A percentile compares a stretch with the other conserved stretches of the same genome.
Evolutionary conservation across 2,113 vertebrate species (phyloP).

Genomic region (Bucco capensis): DNA sequence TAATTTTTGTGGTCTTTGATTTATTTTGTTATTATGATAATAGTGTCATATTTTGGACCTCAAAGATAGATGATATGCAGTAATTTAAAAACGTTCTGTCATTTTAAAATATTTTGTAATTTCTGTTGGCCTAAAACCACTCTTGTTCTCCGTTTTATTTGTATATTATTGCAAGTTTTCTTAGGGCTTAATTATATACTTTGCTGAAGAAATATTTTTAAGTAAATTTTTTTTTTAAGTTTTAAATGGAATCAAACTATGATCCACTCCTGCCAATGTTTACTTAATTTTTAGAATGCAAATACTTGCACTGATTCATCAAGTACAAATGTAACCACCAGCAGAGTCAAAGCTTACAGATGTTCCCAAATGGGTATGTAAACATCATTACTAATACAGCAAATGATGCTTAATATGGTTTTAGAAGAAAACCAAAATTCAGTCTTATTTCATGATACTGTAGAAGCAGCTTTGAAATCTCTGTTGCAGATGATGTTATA

Average conservation of each 20-base stretch:
- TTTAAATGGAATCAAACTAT: neutral
- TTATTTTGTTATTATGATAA: neutral
- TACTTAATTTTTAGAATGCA: neutral
- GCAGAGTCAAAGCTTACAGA: neutral
- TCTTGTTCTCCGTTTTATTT: neutral
- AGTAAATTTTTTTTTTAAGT: neutral
- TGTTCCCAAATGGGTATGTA: neutral
- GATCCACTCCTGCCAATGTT: neutral
- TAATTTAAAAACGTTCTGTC: neutral
- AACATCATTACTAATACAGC: neutral
- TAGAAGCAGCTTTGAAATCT: neutral
- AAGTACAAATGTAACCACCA: neutral
- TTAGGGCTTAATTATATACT: neutral
- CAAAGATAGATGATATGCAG: neutral
- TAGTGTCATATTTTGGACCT: neutral
- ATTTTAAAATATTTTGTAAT: neutral
- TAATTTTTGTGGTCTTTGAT: neutral
- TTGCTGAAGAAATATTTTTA: neutral
- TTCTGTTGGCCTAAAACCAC: neutral
- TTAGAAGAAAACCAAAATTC: neutral
- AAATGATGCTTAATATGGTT: neutral
- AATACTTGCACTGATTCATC: neutral
- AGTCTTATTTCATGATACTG: neutral
- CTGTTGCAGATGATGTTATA: neutral
- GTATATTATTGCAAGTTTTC: neutral